Base-by-base conservation (phyloP, 92 coral and sea anemone genomes). In the Isaurus tuberculatus region DNA sequence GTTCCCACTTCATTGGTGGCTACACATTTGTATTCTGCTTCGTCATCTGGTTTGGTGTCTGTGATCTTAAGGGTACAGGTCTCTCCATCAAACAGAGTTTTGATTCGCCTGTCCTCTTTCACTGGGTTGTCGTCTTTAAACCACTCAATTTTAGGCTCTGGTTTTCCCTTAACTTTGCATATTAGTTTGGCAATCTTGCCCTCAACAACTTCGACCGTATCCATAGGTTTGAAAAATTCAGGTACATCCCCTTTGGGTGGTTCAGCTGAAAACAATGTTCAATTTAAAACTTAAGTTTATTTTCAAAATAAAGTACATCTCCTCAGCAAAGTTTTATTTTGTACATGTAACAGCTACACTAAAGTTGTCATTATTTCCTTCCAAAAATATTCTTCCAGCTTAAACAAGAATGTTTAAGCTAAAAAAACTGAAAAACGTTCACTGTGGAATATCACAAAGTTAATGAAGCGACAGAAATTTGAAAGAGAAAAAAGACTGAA, bases 61-160 rank as follows among this genome's bases (percentile, higher is more conserved):
- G 29, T 79, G 73, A 95, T 83, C 70, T 88, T 89, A 19, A 95
- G 90, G 1, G 94, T 86, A 72, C 95, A 84, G 57, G 79, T 75
- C 51, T 91, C 93, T 53, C 94, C 97, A 69, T 89, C 90, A 83
- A 89, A 91, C 29, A 80, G 92, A n/a, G 83, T 65, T 77, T 84
- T 88, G 40, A 89, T 84, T 37, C 98, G 90, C 65, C 83, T 86
- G 80, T 89, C 95, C 8, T 88, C 90, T 26, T 77, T 79, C 29
- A 95, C 85, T 34, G 84, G 91, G 25, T 86, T 91, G 60, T 79
- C 86, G 57, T 95, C 98, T 69, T 87, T 91, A 77, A 91, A 88
- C 98, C 98, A 95, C 69, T 95, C 92, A 36, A 95, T 87, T 51
- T 57, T 86, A 32, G 98, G 98, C 22, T 83, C 88, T 25, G 98